Evolutionary conservation across 2,888 invertebrate species (phyloP).

Genomic region (Gryllus longicercus): DNA sequence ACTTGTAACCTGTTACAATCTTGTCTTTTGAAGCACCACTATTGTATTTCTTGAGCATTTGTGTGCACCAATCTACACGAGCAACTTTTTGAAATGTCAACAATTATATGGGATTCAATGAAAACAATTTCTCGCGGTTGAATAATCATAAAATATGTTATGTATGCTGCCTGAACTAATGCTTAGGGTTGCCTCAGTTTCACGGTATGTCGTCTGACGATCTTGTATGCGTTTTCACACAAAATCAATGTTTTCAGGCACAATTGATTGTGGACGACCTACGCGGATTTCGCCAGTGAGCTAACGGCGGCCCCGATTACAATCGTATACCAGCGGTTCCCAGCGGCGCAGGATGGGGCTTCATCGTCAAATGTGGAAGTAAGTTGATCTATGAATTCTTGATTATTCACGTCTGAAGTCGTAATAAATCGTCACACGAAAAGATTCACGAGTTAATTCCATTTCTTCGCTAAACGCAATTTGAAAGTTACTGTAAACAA

Average conservation of each 20-base stretch:
- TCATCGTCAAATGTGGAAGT: conserved; percentile 27
- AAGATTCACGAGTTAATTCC: not conserved
- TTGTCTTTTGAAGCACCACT: conserved; percentile 24
- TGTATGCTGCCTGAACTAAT: conserved; percentile 23
- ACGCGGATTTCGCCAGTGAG: conserved; percentile 26
- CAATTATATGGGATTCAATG: conserved; percentile 38
- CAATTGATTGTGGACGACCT: conserved; percentile 38
- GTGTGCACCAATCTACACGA: conserved; percentile 37
- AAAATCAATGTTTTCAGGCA: conserved; percentile 40
- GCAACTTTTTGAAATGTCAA: conserved; percentile 39
- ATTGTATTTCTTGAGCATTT: conserved; percentile 36
- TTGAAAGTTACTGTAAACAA: not conserved
- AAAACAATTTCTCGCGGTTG: conserved; percentile 32
- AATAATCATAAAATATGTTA: conserved; percentile 22
- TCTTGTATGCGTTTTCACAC: conserved; percentile 40
- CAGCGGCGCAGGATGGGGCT: conserved; percentile 37
- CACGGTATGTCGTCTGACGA: conserved; percentile 40
- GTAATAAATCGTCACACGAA: not conserved
- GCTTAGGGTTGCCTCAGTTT: conserved; percentile 38
- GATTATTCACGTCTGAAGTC: not conserved
- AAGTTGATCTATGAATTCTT: not conserved
- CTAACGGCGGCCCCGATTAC: conserved; percentile 34
- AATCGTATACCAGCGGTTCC: conserved; percentile 28
- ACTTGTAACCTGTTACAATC: conserved; percentile 33
- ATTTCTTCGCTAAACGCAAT: not conserved